Evolutionary conservation across 2,888 invertebrate species (phyloP).

Genomic region (Leuctra nigra): DNA sequence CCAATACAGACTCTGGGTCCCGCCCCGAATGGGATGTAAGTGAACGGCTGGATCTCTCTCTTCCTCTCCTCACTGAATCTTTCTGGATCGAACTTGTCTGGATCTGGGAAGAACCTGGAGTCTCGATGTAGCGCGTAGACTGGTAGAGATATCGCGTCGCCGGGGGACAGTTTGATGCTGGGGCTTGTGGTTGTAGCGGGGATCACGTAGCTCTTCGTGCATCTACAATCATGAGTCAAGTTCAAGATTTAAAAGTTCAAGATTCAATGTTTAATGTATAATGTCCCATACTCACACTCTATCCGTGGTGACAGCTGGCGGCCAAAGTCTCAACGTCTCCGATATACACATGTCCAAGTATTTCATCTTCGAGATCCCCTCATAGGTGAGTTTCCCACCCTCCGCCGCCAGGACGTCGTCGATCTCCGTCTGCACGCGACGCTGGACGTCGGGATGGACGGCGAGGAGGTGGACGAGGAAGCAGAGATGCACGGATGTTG

Average conservation of each 20-base stretch:
- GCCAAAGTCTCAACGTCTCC: constrained; percentile 1
- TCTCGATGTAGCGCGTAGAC: constrained; percentile 1
- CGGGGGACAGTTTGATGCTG: background rate
- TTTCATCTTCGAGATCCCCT: constrained; percentile 25
- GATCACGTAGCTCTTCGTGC: background rate
- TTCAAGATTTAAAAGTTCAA: too few relatives aligned
- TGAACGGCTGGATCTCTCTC: background rate
- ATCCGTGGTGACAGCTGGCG: background rate
- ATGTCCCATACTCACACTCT: background rate
- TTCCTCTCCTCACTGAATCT: constrained; percentile 8
- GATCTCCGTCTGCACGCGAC: constrained; percentile 31
- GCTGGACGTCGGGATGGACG: constrained; percentile 31
- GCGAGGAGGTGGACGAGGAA: constrained; percentile 32
- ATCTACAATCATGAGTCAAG: too few relatives aligned
- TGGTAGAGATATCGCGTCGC: background rate
- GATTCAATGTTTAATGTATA: too few relatives aligned
- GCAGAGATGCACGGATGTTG: constrained; percentile 32
- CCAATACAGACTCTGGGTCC: constrained; percentile 9
- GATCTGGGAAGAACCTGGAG: background rate
- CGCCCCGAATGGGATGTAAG: constrained; percentile 5
- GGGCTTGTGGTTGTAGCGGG: background rate
- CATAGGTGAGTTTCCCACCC: constrained; percentile 31
- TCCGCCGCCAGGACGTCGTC: constrained; percentile 27
- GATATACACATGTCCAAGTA: constrained; percentile 3
- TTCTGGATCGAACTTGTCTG: constrained; percentile 1